phyloP scores from a whole-genome alignment of 2,888 invertebrate species.

The Sarcophaga rosellei region DNA sequence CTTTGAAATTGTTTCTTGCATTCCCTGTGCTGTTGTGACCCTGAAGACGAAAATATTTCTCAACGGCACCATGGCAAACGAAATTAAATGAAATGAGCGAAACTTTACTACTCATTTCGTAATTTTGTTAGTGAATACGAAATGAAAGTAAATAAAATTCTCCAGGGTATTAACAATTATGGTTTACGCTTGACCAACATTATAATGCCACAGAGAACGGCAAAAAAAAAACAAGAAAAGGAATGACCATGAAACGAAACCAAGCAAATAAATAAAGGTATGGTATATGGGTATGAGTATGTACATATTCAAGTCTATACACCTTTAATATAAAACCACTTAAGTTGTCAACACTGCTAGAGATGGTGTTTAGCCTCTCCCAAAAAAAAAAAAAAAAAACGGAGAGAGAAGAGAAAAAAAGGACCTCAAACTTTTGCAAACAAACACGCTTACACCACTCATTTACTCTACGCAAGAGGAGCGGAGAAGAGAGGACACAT shows the following conservation, averaged over 20 bases:
- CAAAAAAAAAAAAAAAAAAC: neutral
- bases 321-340: slow-evolving; percentile 65
- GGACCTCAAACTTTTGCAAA: neutral
- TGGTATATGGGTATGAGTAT: neutral
- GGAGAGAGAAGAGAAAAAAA: too few relatives aligned
- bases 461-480: too few relatives aligned
- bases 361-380: slow-evolving; percentile 26
- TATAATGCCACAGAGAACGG: neutral
- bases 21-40: neutral
- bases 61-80: neutral
- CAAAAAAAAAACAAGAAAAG: neutral
- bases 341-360: slow-evolving; percentile 66
- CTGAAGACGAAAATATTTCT: neutral
- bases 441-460: slow-evolving; percentile 20
- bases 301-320: slow-evolving; percentile 1
- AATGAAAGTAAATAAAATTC: slow-evolving; percentile 47
- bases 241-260: neutral
- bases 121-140: slow-evolving; percentile 34
- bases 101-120: slow-evolving; percentile 55
- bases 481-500: neutral
- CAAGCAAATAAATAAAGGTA: neutral
- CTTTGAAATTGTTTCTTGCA: slow-evolving; percentile 39
- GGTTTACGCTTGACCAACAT: slow-evolving; percentile 65
- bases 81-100: slow-evolving; percentile 23
- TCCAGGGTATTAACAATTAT: slow-evolving; percentile 68